Percentiles rank a stretch among this genome's conserved stretches.
Conservation (phyloP, 2,888 invertebrate species). For the Nomada ruficornis region DNA sequence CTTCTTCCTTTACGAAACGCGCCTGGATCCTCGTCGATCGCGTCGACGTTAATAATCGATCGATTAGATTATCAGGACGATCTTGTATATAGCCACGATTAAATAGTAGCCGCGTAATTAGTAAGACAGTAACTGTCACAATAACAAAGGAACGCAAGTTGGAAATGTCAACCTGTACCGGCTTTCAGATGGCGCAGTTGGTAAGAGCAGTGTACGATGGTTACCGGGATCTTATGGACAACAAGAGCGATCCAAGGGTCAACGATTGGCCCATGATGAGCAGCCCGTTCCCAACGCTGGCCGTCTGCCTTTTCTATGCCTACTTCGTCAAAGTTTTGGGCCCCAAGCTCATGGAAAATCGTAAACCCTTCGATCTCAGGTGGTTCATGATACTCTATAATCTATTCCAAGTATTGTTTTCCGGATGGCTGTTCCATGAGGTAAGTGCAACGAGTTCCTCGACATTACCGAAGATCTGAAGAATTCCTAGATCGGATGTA, state of each 20-base stretch:
- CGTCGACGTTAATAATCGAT: too few species aligned
- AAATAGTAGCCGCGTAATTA: too few species aligned
- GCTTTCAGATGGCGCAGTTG: constrained; percentile 86
- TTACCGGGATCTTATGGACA: constrained; percentile 92
- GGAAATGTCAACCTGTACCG: neutral
- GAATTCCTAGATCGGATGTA: neutral
- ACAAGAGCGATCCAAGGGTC: constrained; percentile 93
- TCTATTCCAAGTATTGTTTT: constrained; percentile 92
- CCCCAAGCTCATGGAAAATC: constrained; percentile 93
- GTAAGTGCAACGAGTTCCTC: constrained; percentile 82
- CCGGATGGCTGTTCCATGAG: constrained; percentile 90
- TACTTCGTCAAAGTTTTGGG: constrained; percentile 91
- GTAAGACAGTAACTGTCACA: too few species aligned
- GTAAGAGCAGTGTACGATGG: constrained; percentile 87
- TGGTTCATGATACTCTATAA: constrained; percentile 93
- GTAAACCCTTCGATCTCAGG: constrained; percentile 92
- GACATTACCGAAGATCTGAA: neutral
- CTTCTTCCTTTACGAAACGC: neutral
- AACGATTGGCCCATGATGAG: constrained; percentile 93
- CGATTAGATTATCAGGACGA: too few species aligned
- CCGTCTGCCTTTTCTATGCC: constrained; percentile 91
- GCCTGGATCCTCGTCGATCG: neutral
- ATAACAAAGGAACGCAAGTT: too few species aligned
- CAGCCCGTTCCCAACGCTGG: constrained; percentile 91
- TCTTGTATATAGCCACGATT: too few species aligned